Percentiles rank a stretch among this genome's conserved stretches.
These are phyloP conservation scores for Dromaius novaehollandiae DNA, from an alignment of 2,113 vertebrate genomes.

Conservation along the genomic window DNA sequence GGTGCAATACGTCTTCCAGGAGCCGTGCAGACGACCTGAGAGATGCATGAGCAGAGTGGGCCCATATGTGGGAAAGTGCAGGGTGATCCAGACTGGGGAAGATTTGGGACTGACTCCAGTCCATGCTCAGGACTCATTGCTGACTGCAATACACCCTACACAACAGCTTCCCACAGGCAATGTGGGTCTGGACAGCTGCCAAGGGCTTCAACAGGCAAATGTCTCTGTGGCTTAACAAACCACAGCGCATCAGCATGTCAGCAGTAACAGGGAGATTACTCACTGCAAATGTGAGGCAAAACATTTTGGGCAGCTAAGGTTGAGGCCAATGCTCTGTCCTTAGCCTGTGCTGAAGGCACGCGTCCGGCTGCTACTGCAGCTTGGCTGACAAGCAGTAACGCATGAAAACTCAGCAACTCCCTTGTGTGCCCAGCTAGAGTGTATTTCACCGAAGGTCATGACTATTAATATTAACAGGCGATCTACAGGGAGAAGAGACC, in stretches of 20 bases:
- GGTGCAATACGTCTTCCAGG: no score
- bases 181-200: rapidly evolving
- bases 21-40: not conserved
- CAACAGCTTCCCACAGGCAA: not conserved
- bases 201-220: not conserved
- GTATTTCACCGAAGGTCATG: conserved; percentile 24
- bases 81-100: not conserved
- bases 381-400: not conserved
- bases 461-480: conserved; percentile 42
- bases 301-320: not conserved
- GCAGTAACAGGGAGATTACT: not conserved
- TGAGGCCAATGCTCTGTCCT: rapidly evolving
- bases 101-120: not conserved
- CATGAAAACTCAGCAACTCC: not conserved
- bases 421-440: not conserved
- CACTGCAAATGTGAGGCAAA: not conserved
- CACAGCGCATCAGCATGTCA: rapidly evolving
- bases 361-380: rapidly evolving
- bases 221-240: not conserved
- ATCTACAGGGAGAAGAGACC: not conserved
- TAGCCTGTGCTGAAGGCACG: not conserved
- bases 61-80: not conserved
- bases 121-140: not conserved
- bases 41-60: not conserved
- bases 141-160: rapidly evolving